Conservation (phyloP, 2,888 invertebrate species). For the Eupithecia abbreviata region DNA sequence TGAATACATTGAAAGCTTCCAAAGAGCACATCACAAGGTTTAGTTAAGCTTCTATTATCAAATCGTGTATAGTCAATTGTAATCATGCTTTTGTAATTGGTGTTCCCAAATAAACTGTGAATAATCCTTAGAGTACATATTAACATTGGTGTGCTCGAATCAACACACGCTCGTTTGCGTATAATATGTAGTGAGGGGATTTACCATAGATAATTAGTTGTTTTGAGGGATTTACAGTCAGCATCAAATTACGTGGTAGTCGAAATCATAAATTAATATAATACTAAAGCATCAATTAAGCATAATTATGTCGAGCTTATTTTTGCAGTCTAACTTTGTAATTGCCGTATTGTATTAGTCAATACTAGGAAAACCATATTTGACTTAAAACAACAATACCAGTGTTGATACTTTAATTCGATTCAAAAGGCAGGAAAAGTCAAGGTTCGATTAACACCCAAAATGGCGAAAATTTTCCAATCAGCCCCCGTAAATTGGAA, state of each 20-base stretch:
- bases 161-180: constrained; percentile 9
- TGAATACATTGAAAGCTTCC: constrained; percentile 32
- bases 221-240: constrained; percentile 1
- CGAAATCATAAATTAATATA: background rate
- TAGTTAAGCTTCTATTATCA: constrained; percentile 26
- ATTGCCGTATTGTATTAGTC: background rate
- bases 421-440: constrained; percentile 72
- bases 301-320: background rate
- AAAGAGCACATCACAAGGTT: constrained; percentile 24
- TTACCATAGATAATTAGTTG: constrained; percentile 1
- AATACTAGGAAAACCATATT: background rate
- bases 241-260: background rate
- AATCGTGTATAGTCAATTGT: constrained; percentile 34
- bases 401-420: constrained; percentile 66
- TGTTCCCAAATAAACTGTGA: constrained; percentile 41
- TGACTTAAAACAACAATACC: constrained; percentile 26
- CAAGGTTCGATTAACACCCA: constrained; percentile 81
- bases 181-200: constrained; percentile 1
- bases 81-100: constrained; percentile 39
- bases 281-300: background rate
- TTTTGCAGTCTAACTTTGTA: background rate
- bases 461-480: constrained; percentile 82
- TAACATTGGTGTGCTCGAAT: constrained; percentile 19
- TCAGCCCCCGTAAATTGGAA: constrained; percentile 83
- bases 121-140: constrained; percentile 39